Percentiles rank a stretch among this genome's conserved stretches.
phyloP scores from a whole-genome alignment of 2,797 vertebrate species.

The Poecilia velifera region DNA sequence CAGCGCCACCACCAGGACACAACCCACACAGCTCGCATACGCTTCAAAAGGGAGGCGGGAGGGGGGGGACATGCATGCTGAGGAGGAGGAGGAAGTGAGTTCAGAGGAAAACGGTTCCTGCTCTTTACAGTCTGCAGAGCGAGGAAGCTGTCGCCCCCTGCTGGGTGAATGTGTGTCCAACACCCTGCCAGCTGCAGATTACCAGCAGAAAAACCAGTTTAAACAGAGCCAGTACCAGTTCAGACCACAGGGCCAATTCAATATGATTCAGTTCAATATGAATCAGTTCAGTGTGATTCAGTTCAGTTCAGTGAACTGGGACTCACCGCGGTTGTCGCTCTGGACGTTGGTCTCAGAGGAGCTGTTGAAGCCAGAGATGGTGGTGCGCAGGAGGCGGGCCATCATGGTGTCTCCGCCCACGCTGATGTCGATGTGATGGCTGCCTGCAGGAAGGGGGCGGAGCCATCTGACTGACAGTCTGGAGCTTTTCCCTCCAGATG shows the following conservation, averaged over 20 bases:
- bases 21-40: constrained; percentile 69
- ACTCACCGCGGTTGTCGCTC: constrained; percentile 81
- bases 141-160: constrained; percentile 16
- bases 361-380: constrained; percentile 85
- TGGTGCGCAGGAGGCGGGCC: constrained; percentile 83
- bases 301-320: neutral
- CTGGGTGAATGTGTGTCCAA: constrained; percentile 5
- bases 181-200: neutral
- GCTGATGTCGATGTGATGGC: constrained; percentile 82
- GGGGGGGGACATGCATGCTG: constrained; percentile 83
- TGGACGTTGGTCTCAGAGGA: constrained; percentile 71
- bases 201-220: neutral
- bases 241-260: neutral
- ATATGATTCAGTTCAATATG: neutral
- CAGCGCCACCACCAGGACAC: constrained; percentile 64
- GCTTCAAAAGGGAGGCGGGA: constrained; percentile 52
- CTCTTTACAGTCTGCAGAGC: neutral
- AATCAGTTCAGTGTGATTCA: neutral
- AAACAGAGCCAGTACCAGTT: neutral
- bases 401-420: constrained; percentile 86
- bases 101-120: neutral
- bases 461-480: neutral
- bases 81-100: neutral
- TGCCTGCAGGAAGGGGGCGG: constrained; percentile 58
- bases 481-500: no score